Evolutionary conservation across 1,140 invertebrate species (phyloP).

Genomic region (Palaemon carinicauda): DNA sequence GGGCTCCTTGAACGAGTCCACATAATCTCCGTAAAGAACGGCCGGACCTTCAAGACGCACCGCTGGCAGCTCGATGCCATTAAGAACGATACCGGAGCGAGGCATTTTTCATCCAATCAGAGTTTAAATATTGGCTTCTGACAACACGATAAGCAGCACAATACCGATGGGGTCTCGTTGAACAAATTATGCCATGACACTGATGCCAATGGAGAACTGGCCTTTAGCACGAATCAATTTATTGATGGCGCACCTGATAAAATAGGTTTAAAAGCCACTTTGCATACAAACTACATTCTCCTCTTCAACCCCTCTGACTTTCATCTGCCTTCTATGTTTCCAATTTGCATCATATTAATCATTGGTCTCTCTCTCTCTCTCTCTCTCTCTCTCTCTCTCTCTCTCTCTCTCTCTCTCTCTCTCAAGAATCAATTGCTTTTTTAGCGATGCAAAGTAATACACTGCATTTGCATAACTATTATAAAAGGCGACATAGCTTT

Average conservation of each 20-base stretch:
- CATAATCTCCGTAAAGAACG: no score
- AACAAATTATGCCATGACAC: conserved; percentile 45
- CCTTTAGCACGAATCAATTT: conserved; percentile 54
- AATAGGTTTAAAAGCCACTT: conserved; percentile 29
- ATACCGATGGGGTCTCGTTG: not conserved
- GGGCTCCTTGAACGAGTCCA: no score
- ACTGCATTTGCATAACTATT: not conserved
- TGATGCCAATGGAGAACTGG: conserved; percentile 46
- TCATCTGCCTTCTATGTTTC: not conserved
- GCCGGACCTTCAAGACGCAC: no score
- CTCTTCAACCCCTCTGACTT: not conserved
- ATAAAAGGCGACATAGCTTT: not conserved
- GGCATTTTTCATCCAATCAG: no score
- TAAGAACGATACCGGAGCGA: no score
- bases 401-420: conserved; percentile 7
- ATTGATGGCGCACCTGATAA: conserved; percentile 40
- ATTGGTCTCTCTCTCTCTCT: not conserved
- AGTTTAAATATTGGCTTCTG: no score
- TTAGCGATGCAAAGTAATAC: not conserved
- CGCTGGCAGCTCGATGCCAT: no score
- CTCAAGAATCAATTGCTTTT: not conserved
- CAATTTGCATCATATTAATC: no score
- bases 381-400: conserved; percentile 18
- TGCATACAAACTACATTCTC: conserved; percentile 49
- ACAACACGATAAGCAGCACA: no score